A percentile compares a stretch with the other conserved stretches of the same genome.
These are phyloP conservation scores for Ariolimax columbianus DNA, from an alignment of 2,888 invertebrate genomes.

Conservation along the genomic window DNA sequence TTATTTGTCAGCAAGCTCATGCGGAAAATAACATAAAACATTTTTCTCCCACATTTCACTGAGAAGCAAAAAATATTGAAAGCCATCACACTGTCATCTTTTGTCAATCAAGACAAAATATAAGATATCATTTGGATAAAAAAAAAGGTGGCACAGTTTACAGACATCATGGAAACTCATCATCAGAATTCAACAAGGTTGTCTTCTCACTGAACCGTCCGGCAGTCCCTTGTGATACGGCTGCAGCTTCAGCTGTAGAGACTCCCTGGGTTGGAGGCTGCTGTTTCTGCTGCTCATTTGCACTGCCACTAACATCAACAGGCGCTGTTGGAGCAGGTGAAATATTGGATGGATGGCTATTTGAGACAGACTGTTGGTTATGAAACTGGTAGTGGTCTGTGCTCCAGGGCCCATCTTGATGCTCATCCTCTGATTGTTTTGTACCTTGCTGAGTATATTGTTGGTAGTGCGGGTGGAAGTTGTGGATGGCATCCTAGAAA, in stretches of 20 bases:
- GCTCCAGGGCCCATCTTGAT: slow-evolving; percentile 59
- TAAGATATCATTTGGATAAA: too few relatives aligned
- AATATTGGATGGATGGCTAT: slow-evolving; percentile 12
- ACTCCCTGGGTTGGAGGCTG: neutral
- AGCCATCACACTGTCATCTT: neutral
- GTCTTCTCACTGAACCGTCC: slow-evolving; percentile 95
- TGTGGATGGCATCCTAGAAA: slow-evolving; percentile 93
- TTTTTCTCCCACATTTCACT: neutral
- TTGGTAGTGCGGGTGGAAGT: slow-evolving; percentile 99
- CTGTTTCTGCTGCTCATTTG: neutral
- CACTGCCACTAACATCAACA: neutral
- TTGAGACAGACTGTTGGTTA: slow-evolving; percentile 48
- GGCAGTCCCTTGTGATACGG: slow-evolving; percentile 47
- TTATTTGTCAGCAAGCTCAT: neutral
- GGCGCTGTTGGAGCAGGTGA: slow-evolving; percentile 24
- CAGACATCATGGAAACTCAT: slow-evolving; percentile 88
- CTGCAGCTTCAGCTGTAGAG: slow-evolving; percentile 40
- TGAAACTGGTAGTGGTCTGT: slow-evolving; percentile 64
- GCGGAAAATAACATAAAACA: neutral
- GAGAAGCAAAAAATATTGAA: slow-evolving; percentile 2
- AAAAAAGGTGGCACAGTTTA: neutral
- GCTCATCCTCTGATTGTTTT: slow-evolving; percentile 73
- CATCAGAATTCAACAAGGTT: slow-evolving; percentile 95
- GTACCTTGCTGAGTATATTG: slow-evolving; percentile 85
- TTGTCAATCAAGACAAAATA: neutral